These are phyloP conservation scores for Camelus dromedarius DNA, from an alignment of 2,113 vertebrate genomes.

Conservation along the genomic window DNA sequence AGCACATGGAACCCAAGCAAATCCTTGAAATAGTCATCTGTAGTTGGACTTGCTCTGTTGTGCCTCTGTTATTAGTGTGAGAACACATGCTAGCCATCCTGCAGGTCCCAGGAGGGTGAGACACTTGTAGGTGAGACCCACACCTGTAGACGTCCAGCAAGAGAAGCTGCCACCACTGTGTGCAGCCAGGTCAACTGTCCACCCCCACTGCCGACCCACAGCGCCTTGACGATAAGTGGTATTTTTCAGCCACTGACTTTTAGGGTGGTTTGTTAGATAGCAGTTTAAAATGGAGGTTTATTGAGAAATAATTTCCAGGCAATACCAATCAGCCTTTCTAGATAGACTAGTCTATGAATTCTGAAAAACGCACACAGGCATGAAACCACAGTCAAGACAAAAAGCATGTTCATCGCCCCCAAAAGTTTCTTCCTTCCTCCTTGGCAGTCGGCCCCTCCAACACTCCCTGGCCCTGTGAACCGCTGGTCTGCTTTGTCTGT, in stretches of 20 bases:
- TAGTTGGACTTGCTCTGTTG: neutral
- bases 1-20: neutral
- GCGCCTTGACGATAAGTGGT: neutral
- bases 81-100: neutral
- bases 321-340: neutral
- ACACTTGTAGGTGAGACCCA: neutral
- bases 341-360: neutral
- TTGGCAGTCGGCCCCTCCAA: neutral
- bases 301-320: neutral
- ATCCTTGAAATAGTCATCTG: neutral
- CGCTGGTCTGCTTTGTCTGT: neutral
- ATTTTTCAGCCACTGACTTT: neutral
- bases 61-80: neutral
- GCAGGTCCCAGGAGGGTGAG: neutral
- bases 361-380: neutral
- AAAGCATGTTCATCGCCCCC: neutral
- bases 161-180: no score
- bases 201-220: neutral
- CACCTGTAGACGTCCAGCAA: neutral
- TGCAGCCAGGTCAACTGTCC: no score
- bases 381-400: neutral
- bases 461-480: neutral
- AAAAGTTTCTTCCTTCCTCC: neutral
- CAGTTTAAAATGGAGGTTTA: neutral
- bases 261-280: neutral